These are phyloP conservation scores for Dryas iulia DNA, from an alignment of 1,140 invertebrate species.

Conservation along the genomic window DNA sequence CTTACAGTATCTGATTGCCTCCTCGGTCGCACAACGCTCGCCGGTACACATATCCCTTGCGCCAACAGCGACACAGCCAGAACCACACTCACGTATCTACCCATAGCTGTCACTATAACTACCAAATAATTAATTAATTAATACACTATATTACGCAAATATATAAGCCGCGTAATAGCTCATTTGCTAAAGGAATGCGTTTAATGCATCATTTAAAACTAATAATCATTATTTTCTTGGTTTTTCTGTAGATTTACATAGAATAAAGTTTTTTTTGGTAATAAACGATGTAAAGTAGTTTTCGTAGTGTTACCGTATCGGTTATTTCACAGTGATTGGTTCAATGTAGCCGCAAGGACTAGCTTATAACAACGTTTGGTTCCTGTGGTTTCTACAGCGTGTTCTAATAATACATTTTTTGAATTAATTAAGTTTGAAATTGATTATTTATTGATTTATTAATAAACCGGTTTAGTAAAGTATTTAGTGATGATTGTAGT, in stretches of 20 bases:
- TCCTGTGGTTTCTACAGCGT: constrained; percentile 39
- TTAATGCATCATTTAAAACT: not conserved
- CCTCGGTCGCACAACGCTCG: constrained; percentile 10
- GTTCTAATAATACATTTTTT: not conserved
- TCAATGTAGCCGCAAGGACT: constrained; percentile 26
- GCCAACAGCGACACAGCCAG: constrained; percentile 40
- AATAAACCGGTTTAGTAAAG: not conserved
- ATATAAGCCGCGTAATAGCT: constrained; percentile 20
- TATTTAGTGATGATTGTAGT: not conserved
- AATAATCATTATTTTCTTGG: not conserved
- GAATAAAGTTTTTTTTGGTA: not conserved
- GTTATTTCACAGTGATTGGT: constrained; percentile 31
- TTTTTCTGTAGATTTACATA: not conserved
- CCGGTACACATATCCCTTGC: constrained; percentile 44
- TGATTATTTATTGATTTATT: not conserved
- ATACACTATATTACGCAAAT: constrained; percentile 6
- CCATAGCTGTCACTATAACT: constrained; percentile 39
- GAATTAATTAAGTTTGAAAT: too few species aligned
- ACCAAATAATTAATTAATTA: constrained; percentile 11
- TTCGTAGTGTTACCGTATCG: constrained; percentile 25
- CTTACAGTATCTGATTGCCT: constrained; percentile 42
- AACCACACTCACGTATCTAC: constrained; percentile 31
- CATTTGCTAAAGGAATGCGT: constrained; percentile 6
- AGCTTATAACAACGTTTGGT: constrained; percentile 46
- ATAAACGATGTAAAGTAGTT: too few species aligned